These are phyloP conservation scores for Hydrozoanthus gracilis DNA, from an alignment of 92 coral and sea anemone species.

Conservation along the genomic window DNA sequence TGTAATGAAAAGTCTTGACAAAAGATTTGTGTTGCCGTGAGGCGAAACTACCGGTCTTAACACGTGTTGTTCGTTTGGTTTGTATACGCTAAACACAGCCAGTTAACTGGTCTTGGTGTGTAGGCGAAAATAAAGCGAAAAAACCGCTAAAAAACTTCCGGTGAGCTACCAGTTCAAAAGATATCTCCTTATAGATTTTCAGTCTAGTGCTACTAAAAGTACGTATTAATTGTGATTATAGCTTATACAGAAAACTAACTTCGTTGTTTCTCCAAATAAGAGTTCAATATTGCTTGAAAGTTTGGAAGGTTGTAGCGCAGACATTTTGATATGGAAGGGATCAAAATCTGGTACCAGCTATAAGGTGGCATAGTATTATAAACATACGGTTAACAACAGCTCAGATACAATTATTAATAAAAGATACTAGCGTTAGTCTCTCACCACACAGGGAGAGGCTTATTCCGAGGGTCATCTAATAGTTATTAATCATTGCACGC, in stretches of 20 bases:
- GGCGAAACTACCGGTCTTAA: background rate
- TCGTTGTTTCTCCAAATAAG: no score
- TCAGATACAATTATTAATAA: background rate
- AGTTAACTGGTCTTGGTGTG: background rate
- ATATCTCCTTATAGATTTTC: background rate
- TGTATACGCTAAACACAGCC: background rate
- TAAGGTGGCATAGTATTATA: background rate
- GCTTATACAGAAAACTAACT: background rate
- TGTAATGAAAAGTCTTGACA: background rate
- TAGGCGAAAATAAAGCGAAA: background rate
- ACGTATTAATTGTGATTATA: no score
- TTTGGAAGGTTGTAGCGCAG: background rate
- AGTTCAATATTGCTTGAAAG: no score
- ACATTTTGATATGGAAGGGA: background rate
- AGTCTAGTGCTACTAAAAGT: background rate
- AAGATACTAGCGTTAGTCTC: background rate
- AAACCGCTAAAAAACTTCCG: background rate
- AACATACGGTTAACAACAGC: background rate
- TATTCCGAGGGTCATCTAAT: background rate
- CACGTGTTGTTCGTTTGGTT: conserved; percentile 2
- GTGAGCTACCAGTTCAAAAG: background rate
- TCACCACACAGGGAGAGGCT: background rate
- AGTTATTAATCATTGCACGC: conserved; percentile 21
- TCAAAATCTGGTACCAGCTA: conserved; percentile 24
- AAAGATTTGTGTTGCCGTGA: background rate